These are phyloP conservation scores for Saccopteryx leptura DNA, from an alignment of 2,113 vertebrate species.

Conservation along the genomic window DNA sequence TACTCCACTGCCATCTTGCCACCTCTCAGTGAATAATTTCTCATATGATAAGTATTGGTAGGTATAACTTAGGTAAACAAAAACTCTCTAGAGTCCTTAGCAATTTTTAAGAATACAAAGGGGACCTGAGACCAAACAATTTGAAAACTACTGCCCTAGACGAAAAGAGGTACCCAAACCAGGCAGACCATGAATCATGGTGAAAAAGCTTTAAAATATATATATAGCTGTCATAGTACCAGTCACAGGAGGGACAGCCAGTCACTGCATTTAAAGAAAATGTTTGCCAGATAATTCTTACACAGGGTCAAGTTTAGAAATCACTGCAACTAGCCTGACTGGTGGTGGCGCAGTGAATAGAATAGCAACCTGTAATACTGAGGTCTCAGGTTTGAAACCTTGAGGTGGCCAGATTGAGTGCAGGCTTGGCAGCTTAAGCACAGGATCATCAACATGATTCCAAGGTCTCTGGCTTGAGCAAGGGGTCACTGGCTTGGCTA, in stretches of 20 bases:
- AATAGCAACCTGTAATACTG: too few relatives aligned
- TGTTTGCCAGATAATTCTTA: background rate
- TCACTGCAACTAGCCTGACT: background rate
- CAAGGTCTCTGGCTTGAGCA: too few relatives aligned
- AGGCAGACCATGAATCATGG: background rate
- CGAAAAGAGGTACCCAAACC: background rate
- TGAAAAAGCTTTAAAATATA: background rate
- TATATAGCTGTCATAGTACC: background rate
- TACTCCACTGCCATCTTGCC: too few relatives aligned
- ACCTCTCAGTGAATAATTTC: background rate
- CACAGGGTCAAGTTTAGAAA: background rate
- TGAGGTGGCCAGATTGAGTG: too few relatives aligned
- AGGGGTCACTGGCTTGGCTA: too few relatives aligned
- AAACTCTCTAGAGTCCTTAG: background rate
- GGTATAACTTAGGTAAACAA: background rate
- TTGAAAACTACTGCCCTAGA: background rate
- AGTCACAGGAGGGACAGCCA: background rate
- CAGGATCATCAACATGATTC: too few relatives aligned
- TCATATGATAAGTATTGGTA: background rate
- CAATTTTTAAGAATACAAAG: constrained; percentile 51
- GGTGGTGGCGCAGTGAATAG: too few relatives aligned
- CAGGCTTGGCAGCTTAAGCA: too few relatives aligned
- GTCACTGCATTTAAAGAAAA: constrained; percentile 8
- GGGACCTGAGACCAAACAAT: background rate
- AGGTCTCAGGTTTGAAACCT: too few relatives aligned